A percentile compares a stretch with the other conserved stretches of the same genome.
Conservation (phyloP, 2,113 vertebrate genomes). For the Condylura cristata region DNA sequence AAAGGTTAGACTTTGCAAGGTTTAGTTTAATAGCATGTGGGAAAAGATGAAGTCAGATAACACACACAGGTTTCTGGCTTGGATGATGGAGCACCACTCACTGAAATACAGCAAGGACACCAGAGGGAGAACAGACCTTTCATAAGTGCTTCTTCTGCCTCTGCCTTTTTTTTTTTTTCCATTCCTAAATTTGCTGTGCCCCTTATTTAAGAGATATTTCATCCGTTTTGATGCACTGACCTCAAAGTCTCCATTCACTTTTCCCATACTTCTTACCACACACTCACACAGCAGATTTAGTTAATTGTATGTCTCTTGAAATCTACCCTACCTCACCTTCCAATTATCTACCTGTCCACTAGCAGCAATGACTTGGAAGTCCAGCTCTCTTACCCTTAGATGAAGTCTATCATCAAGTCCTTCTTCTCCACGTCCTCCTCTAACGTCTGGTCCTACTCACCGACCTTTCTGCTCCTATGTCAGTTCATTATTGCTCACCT, state of each 20-base stretch:
- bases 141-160: not conserved
- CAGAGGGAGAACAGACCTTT: not conserved
- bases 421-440: not conserved
- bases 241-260: not conserved
- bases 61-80: not conserved
- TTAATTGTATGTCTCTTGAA: not conserved
- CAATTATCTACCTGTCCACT: not conserved
- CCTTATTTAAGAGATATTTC: not conserved
- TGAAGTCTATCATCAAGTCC: not conserved
- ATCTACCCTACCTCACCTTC: not conserved
- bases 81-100: not conserved
- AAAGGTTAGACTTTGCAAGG: not conserved
- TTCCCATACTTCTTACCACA: rapidly evolving
- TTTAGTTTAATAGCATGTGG: not conserved
- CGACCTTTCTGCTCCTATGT: not conserved
- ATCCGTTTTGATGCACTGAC: not conserved
- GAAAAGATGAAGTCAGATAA: not conserved
- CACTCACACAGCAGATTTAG: not conserved
- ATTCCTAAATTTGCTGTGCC: not conserved
- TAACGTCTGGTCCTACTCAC: not conserved
- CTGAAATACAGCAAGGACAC: not conserved
- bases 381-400: rapidly evolving
- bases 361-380: not conserved
- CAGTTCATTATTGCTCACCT: not conserved
- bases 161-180: not conserved